phyloP scores from a whole-genome alignment of 2,888 invertebrate genomes.

The Ceratothoa steindachneri region DNA sequence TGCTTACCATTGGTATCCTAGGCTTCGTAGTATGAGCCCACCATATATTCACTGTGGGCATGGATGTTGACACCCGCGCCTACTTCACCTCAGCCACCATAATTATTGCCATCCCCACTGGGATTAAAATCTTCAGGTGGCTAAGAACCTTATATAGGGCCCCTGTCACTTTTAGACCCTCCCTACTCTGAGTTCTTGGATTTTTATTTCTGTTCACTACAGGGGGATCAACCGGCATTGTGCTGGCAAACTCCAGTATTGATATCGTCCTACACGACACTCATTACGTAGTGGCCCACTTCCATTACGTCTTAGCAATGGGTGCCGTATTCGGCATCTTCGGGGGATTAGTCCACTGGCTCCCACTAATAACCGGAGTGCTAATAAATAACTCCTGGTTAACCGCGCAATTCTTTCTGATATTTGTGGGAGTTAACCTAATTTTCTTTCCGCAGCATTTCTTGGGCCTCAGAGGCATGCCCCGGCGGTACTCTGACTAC shows the following conservation, averaged over 20 bases:
- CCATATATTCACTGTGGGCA: slow-evolving; percentile 78
- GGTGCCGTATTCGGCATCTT: slow-evolving; percentile 76
- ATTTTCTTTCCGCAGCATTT: slow-evolving; percentile 79
- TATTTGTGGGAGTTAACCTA: slow-evolving; percentile 73
- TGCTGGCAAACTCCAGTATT: slow-evolving; percentile 70
- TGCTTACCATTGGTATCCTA: slow-evolving; percentile 72
- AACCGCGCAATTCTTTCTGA: slow-evolving; percentile 67
- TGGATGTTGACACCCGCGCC: slow-evolving; percentile 77
- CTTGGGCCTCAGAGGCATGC: slow-evolving; percentile 66
- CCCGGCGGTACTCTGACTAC: slow-evolving; percentile 71
- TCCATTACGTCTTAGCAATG: slow-evolving; percentile 75
- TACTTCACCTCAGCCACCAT: slow-evolving; percentile 80
- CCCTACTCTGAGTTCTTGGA: slow-evolving; percentile 66
- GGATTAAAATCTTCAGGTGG: slow-evolving; percentile 79
- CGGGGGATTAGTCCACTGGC: slow-evolving; percentile 69
- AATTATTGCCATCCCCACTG: slow-evolving; percentile 81
- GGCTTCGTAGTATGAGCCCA: slow-evolving; percentile 81
- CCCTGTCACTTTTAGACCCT: slow-evolving; percentile 60
- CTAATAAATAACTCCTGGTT: slow-evolving; percentile 60
- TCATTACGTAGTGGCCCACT: slow-evolving; percentile 79
- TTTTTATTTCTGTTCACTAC: slow-evolving; percentile 74
- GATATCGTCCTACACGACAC: slow-evolving; percentile 75
- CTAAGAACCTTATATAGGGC: slow-evolving; percentile 66
- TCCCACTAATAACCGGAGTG: slow-evolving; percentile 64
- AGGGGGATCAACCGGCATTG: slow-evolving; percentile 63